Conservation (phyloP, 2,113 vertebrate species). For the Apteryx owenii region DNA sequence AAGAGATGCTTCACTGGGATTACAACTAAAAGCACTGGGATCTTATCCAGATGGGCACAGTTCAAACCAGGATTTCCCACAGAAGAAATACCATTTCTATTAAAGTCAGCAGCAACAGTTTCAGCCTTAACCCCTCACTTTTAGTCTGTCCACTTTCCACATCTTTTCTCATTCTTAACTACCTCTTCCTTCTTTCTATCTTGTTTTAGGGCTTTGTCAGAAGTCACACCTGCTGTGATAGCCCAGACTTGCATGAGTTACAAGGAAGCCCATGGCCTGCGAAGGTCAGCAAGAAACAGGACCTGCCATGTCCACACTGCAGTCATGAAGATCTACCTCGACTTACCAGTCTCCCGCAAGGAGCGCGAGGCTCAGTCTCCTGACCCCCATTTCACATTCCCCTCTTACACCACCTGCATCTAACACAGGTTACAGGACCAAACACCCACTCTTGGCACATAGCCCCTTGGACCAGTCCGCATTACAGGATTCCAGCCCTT, state of each 20-base stretch:
- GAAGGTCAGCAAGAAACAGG: neutral
- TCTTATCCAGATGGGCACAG: neutral
- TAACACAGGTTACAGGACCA: neutral
- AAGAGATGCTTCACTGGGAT: neutral
- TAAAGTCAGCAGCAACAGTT: neutral
- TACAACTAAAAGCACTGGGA: neutral
- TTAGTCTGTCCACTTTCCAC: neutral
- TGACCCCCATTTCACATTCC: neutral
- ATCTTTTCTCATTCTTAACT: neutral
- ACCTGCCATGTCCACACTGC: neutral
- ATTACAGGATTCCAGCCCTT: neutral
- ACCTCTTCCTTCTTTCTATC: neutral
- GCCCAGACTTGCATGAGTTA: neutral
- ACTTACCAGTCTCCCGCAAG: neutral
- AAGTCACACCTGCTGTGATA: neutral
- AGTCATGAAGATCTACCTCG: too few relatives aligned
- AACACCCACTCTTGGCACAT: neutral
- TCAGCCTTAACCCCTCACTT: neutral
- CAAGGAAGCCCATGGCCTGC: too few relatives aligned
- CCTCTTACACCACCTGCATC: neutral
- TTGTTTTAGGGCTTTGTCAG: neutral
- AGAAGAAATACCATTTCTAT: neutral
- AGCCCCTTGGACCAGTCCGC: neutral
- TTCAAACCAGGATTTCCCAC: neutral
- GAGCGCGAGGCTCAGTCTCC: neutral